These are phyloP conservation scores for Xiphophorus couchianus DNA, from an alignment of 2,113 vertebrate species.

Conservation along the genomic window DNA sequence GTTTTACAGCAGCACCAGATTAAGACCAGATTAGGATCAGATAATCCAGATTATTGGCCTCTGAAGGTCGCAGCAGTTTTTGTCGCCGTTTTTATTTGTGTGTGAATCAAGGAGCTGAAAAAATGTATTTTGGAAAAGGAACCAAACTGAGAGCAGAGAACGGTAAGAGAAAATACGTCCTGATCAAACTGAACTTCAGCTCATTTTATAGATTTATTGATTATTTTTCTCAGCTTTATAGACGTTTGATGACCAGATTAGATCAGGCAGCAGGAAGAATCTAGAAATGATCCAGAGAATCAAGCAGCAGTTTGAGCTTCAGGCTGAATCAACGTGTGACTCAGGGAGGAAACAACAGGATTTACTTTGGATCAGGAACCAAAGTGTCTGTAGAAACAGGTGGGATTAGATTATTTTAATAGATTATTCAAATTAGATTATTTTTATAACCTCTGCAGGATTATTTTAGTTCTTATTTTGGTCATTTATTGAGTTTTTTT, in stretches of 20 bases:
- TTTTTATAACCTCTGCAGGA: no score
- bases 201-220: neutral
- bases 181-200: neutral
- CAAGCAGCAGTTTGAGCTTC: neutral
- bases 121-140: constrained; percentile 41
- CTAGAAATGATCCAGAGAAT: neutral
- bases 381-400: neutral
- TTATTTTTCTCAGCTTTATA: neutral
- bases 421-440: no score
- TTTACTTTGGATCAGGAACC: constrained; percentile 4
- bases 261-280: neutral
- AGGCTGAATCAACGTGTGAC: neutral
- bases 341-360: neutral
- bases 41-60: neutral
- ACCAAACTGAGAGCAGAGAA: constrained; percentile 21
- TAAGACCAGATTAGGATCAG: neutral
- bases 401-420: constrained; percentile 7
- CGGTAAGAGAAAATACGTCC: neutral
- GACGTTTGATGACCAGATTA: neutral
- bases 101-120: constrained; percentile 39
- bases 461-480: neutral
- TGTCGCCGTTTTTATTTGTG: constrained; percentile 1
- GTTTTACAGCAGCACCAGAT: neutral
- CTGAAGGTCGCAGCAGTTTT: constrained; percentile 27
- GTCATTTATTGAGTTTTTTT: neutral